phyloP scores from a whole-genome alignment of 2,888 invertebrate species.

The Eledona agricola region DNA sequence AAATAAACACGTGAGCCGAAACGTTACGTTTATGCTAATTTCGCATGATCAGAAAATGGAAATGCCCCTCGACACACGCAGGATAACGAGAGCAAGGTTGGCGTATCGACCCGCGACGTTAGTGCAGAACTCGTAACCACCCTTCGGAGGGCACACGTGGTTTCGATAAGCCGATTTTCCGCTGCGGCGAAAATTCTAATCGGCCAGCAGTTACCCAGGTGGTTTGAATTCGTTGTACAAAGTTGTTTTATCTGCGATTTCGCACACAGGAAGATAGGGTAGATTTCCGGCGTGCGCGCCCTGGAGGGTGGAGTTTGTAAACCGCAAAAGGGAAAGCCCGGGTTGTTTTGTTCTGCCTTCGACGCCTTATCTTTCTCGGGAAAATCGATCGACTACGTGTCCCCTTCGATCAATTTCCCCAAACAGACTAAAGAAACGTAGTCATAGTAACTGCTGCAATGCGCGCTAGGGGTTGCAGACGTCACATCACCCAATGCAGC shows the following conservation, averaged over 20 bases:
- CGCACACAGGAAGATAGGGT: constrained; percentile 23
- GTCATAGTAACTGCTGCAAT: constrained; percentile 57
- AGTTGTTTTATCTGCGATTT: constrained; percentile 24
- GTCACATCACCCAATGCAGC: constrained; percentile 55
- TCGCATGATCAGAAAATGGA: constrained; percentile 48
- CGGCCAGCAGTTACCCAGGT: too few relatives aligned
- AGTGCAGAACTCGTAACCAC: constrained; percentile 5
- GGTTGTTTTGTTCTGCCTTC: constrained; percentile 27
- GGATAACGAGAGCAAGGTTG: constrained; percentile 41
- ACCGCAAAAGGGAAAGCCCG: constrained; percentile 21
- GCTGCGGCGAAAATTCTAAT: constrained; percentile 9
- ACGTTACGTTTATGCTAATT: constrained; percentile 54
- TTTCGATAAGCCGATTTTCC: constrained; percentile 20
- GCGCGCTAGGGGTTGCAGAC: constrained; percentile 55
- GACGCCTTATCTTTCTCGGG: constrained; percentile 25
- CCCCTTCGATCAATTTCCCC: constrained; percentile 25
- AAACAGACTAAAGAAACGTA: constrained; percentile 48
- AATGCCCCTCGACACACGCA: constrained; percentile 53
- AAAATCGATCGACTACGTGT: neutral
- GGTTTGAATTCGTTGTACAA: too few relatives aligned
- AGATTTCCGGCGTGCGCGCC: constrained; percentile 26
- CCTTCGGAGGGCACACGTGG: constrained; percentile 7
- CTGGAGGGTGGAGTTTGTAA: constrained; percentile 25
- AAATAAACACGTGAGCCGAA: constrained; percentile 44
- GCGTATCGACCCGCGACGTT: constrained; percentile 41